Conservation (phyloP, 2,113 vertebrate species). For the Oreochromis niloticus region DNA sequence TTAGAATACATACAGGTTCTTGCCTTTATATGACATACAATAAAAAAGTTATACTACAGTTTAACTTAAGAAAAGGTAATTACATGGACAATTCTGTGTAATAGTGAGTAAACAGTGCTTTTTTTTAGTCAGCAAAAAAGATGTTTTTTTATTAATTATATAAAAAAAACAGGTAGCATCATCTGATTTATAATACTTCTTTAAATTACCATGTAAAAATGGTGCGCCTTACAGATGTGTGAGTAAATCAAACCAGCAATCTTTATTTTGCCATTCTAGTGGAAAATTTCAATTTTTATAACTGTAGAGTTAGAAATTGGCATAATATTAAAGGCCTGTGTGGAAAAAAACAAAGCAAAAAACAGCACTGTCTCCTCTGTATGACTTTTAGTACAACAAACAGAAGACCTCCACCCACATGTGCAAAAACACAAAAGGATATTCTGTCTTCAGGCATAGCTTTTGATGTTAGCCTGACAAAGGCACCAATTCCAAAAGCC, state of each 20-base stretch:
- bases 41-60: neutral
- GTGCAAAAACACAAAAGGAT: constrained; percentile 50
- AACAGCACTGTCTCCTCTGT: neutral
- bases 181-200: neutral
- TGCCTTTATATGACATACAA: neutral
- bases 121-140: neutral
- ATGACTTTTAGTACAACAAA: constrained; percentile 26
- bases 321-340: neutral
- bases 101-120: accelerated
- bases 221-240: neutral
- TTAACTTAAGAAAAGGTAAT: neutral
- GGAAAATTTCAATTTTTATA: neutral
- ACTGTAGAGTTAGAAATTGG: neutral
- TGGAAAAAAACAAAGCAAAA: neutral
- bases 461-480: constrained; percentile 70
- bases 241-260: neutral
- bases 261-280: neutral
- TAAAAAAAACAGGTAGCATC: neutral
- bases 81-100: neutral
- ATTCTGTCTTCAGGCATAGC: constrained; percentile 50
- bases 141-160: neutral
- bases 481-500: constrained; percentile 51
- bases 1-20: neutral
- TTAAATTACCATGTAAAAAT: neutral
- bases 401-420: constrained; percentile 45